Percentiles rank a stretch among this genome's conserved stretches.
phyloP scores from a whole-genome alignment of 2,888 invertebrate species.

The Aricia artaxerxes region DNA sequence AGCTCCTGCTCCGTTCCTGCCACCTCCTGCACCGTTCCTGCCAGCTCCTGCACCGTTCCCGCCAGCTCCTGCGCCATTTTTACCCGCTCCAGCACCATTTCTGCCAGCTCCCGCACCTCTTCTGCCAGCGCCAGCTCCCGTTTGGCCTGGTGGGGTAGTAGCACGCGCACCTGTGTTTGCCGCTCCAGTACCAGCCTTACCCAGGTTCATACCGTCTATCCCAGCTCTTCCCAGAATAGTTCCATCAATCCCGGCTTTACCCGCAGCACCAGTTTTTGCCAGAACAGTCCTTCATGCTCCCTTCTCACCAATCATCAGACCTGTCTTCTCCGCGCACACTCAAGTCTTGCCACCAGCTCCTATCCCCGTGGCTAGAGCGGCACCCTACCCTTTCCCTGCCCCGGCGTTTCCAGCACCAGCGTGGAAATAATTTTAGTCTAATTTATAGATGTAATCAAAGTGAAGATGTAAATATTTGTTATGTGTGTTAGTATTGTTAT shows the following conservation, averaged over 20 bases:
- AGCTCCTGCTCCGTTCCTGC: slow-evolving; percentile 47
- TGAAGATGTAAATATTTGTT: slow-evolving; percentile 39
- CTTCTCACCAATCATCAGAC: slow-evolving; percentile 51
- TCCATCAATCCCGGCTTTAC: slow-evolving; percentile 40
- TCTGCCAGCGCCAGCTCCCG: slow-evolving; percentile 43
- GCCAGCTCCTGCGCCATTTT: slow-evolving; percentile 43
- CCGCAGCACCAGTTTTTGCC: slow-evolving; percentile 45
- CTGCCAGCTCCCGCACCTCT: slow-evolving; percentile 45
- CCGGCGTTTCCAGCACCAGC: slow-evolving; percentile 49
- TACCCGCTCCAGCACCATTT: slow-evolving; percentile 42
- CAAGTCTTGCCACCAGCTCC: slow-evolving; percentile 51
- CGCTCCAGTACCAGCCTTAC: slow-evolving; percentile 49
- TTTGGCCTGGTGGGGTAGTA: slow-evolving; percentile 41
- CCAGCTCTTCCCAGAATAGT: slow-evolving; percentile 36
- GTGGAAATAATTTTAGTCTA: slow-evolving; percentile 65
- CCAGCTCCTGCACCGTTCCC: slow-evolving; percentile 46
- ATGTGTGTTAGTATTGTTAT: slow-evolving; percentile 43
- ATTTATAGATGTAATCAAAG: slow-evolving; percentile 38
- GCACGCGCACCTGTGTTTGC: slow-evolving; percentile 42
- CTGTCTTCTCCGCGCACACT: slow-evolving; percentile 47
- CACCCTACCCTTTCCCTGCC: slow-evolving; percentile 27
- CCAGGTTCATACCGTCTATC: slow-evolving; percentile 33
- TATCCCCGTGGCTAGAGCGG: slow-evolving; percentile 27
- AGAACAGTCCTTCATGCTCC: slow-evolving; percentile 49
- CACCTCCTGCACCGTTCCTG: slow-evolving; percentile 47